These are phyloP conservation scores for Aphrocallistes beatrix DNA, from an alignment of 37 sponge, comb jelly and placozoan genomes.

Conservation along the genomic window DNA sequence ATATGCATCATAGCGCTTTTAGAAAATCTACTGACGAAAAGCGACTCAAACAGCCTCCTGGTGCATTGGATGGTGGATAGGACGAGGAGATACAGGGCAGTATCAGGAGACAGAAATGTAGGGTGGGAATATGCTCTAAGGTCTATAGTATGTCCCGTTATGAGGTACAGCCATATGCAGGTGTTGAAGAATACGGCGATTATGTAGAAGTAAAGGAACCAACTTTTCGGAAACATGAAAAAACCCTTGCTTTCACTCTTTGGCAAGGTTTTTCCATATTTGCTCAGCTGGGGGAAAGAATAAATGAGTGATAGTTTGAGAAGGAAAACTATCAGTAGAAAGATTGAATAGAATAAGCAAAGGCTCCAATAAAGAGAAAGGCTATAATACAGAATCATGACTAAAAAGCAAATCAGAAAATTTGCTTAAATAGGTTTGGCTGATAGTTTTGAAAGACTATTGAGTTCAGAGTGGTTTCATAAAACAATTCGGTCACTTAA, in stretches of 20 bases:
- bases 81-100: neutral
- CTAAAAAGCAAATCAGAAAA: too few species aligned
- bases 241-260: neutral
- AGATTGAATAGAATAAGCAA: neutral
- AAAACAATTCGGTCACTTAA: too few species aligned
- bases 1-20: slow-evolving; percentile 41
- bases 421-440: too few species aligned
- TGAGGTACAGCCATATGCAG: neutral
- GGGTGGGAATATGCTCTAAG: neutral
- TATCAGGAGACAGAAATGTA: neutral
- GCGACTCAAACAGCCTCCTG: slow-evolving; percentile 51
- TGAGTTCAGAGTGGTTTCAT: too few species aligned
- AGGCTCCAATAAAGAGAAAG: neutral
- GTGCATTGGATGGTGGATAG: slow-evolving; percentile 38
- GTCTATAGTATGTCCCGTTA: neutral
- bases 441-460: too few species aligned
- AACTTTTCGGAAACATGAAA: neutral
- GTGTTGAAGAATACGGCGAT: neutral
- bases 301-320: neutral
- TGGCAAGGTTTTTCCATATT: neutral
- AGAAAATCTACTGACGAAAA: slow-evolving; percentile 43
- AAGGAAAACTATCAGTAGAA: neutral
- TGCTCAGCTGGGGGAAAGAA: neutral
- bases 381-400: neutral
- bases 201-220: neutral